Evolutionary conservation across 2,888 invertebrate species (phyloP).

Genomic region (Amphipyra tragopoginis): DNA sequence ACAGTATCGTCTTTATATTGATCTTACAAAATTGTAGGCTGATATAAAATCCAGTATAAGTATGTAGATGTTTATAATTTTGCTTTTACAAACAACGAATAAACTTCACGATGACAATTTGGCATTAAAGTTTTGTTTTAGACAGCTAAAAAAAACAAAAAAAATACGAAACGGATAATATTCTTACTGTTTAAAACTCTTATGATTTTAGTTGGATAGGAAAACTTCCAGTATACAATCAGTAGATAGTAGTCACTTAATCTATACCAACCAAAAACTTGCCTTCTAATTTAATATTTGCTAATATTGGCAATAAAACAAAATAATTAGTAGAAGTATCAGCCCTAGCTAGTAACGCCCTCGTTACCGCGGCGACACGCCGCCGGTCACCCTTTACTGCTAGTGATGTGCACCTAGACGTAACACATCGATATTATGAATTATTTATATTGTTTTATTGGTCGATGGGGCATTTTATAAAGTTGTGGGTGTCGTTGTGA

Average conservation of each 20-base stretch:
- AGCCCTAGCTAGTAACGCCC: slow-evolving; percentile 80
- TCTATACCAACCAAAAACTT: too few relatives aligned
- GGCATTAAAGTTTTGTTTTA: too few relatives aligned
- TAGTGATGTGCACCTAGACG: slow-evolving; percentile 58
- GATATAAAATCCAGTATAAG: too few relatives aligned
- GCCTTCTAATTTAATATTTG: too few relatives aligned
- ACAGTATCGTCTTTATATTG: too few relatives aligned
- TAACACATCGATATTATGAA: slow-evolving; percentile 66
- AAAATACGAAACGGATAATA: too few relatives aligned
- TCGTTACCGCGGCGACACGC: slow-evolving; percentile 84
- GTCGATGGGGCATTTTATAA: slow-evolving; percentile 42
- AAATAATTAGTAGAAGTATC: slow-evolving; percentile 40
- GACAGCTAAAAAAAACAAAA: not conserved
- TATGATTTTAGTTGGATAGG: not conserved
- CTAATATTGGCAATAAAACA: not conserved
- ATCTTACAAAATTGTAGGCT: too few relatives aligned
- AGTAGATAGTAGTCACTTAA: too few relatives aligned
- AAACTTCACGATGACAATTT: too few relatives aligned
- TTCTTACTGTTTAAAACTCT: not conserved
- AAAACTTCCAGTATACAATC: too few relatives aligned
- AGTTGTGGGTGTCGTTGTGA: slow-evolving; percentile 11
- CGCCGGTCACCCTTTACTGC: slow-evolving; percentile 85
- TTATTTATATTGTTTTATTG: slow-evolving; percentile 60
- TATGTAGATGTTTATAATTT: too few relatives aligned
- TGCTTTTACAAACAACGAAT: too few relatives aligned